Evolutionary conservation across 2,113 vertebrate species (phyloP), one percentile per base, ranked within the genome.

Genomic region (Shinisaurus crocodilurus): DNA sequence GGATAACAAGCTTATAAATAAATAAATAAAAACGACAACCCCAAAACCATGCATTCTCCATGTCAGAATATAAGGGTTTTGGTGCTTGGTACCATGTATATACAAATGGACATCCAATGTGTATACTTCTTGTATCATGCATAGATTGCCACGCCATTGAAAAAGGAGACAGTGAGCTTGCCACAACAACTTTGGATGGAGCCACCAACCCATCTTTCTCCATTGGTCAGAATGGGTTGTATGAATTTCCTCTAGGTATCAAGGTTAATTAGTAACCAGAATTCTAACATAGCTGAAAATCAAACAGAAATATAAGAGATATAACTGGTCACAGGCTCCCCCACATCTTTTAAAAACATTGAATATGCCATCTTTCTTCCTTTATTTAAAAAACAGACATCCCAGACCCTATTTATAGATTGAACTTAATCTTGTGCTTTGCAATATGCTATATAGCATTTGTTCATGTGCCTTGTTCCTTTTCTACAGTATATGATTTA

Each of bases 401-500:
- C 91, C 91, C 79, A 43, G 83, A 79, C 88, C 86, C 91, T 96
- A 94, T 95, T 96, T 96, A 94, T 94, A 96, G 88, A 94, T 91
- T 85, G 92, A 95, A 94, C 93, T 95, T 95, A 93, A 93, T 95
- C 94, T 95, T 95, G 89, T 95, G 91, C 93, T 91, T 90, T 95
- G 60, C 86, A 90, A 94, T 95, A 93, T 94, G 92, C 84, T 96
- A 82, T 94, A 90, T 88, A 81, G 87, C 88, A 96, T 96, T 93
- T 90, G 77, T 80, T 92, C 89, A 82, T 84, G 90, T 93, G 94
- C 87, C 82, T 85, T 75, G 86, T 96, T 96, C 92, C 89, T 95
- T 88, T 96, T 96, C 94, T 96, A 93, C 96, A 95, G 96, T 95
- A 90, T 95, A 92, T 94, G 89, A 94, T 94, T 95, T 93, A 90